Base-by-base conservation (phyloP, 2,888 invertebrate genomes). In the Microctonus brassicae region DNA sequence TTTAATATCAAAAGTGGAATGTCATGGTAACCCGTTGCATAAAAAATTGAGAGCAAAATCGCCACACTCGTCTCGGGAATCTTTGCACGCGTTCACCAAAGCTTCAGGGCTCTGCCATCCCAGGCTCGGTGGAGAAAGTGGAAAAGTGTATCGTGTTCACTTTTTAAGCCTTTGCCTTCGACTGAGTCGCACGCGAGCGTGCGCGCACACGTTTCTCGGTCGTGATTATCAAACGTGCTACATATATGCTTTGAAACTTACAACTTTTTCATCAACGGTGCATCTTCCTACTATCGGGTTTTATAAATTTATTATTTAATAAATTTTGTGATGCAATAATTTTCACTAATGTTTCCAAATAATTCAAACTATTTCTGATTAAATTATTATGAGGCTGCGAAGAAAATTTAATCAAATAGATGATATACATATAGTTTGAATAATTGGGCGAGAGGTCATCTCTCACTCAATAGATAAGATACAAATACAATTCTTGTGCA, bases 111-210 rank as follows among this genome's bases (percentile, higher is more conserved):
- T 73, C 7, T 76, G 77, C 77, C 78, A 82, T 81, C 81, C 78
- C 81, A 78, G 79, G 79, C 72, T n/a, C 82, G 75, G 47, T 77
- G 78, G 82, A 82, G 83, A 84, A 84, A 84, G 84, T 83, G 79
- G 81, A 82, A 82, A 83, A 82, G 80, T 81, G 78, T 83, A 83
- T 83, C 80, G 76, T 77, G 78, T 77, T 78, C 72, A 77, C 75
- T 75, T 77, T 76, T 72, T 65, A 70, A 70, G 68, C 61, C 63
- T 73, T 66, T 58, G 66, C 64, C 65, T 73, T 69, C 62, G 58
- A 62, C 64, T 53, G 52, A 29, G 61, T 53, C 57, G 63, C 63
- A 58, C 67, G 66, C 71, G 73, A 74, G 66, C 71, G 73, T 73
- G 70, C 73, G 72, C 70, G 62, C 68, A 34, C 60, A 53, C 67